Base-by-base conservation (phyloP, 2,888 invertebrate genomes). In the Trissonchulus latispiculum region DNA sequence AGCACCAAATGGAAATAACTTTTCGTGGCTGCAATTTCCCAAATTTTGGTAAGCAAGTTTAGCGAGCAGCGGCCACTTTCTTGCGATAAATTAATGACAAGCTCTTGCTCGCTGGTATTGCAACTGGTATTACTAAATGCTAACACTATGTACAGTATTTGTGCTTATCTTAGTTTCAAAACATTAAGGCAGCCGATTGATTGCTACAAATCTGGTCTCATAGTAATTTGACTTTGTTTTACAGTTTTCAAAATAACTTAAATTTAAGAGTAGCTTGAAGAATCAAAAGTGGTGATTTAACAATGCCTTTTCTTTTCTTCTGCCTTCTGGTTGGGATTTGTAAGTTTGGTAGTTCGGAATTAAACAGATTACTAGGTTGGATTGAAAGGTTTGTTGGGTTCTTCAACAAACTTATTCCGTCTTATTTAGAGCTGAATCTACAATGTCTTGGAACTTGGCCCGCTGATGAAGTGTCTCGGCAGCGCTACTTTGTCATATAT, bases 401-500 rank as follows among this genome's bases (percentile, higher is more conserved):
- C n/a, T n/a, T n/a, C n/a, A n/a, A n/a, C n/a, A n/a, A n/a, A n/a
- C n/a, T n/a, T n/a, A n/a, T n/a, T n/a, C n/a, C n/a, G n/a, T 33
- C 33, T 33, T 15, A 29, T 73, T 33, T 28, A 73, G 73, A 73
- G 18, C 31, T 73, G 66, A 62, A 33, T 28, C 64, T 73, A 15
- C 15, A n/a, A 1, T 73, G 73, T 32, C 36, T 73, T 36, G 73
- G 73, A 29, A 61, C 71, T 2, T 73, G 73, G 73, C 36, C 61
- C 59, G 61, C 72, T 29, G 73, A 70, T 23, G 2, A 48, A 36
- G 36, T 2, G 15, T n/a, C 23, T 18, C 61, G 64, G 1, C 66
- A 70, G 33, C 72, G n/a, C n/a, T 73, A 61, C 35, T 73, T 73
- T 36, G 73, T 70, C 18, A 64, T 72, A 15, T 73, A 73, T 71